Evolutionary conservation across 2,113 vertebrate species (phyloP), one percentile per base, ranked within the genome.

Genomic region (Sarotherodon lohbergeri): DNA sequence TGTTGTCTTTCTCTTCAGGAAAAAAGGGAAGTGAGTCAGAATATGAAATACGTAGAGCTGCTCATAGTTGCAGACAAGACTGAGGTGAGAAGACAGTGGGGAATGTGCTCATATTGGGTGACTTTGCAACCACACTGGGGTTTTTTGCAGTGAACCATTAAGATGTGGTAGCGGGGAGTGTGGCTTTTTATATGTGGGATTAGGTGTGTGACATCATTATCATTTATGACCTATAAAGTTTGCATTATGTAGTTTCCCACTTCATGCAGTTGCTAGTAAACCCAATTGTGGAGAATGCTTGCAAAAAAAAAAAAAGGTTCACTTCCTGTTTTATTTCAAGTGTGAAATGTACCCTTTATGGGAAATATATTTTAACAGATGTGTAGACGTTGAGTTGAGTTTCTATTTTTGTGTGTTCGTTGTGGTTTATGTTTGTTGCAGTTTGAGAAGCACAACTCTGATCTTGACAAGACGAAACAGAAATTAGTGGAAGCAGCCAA

Each of bases 11-110:
- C 3, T 85, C 80, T 61, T 46, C 87, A 99, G 99, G 95, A 96
- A 68, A 98, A 94, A 94, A 97, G 99, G 83, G 98, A 98, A 16
- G 89, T 97, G 88, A 93, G 95, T 54, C 95, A 97, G 88, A 95
- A 95, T 85, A 98, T 96, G 27, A 98, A 98, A 94, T 99, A 98
- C 0, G 99, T 99, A 85, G 99, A 99, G 88, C 96, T 99, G 83
- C 97, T 99, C 91, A 89, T 99, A 0, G 99, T 98, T 82, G 99
- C 98, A 57, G 99, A 99, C 95, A 97, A 97, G 27, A 96, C 98
- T 5, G 98, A 99, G 98, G 99, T 99, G 96, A 97, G 96, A 59
- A 61, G 10, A 52, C 73, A 6, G 1, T 1, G 16, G 7, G 14
- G 2, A 1, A 2, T 16, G 1, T 66, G 7, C 13, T 50, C 19